Evolutionary conservation across 2,113 vertebrate genomes (phyloP), one percentile per base, ranked within the genome.

Genomic region (Scatophagus argus): DNA sequence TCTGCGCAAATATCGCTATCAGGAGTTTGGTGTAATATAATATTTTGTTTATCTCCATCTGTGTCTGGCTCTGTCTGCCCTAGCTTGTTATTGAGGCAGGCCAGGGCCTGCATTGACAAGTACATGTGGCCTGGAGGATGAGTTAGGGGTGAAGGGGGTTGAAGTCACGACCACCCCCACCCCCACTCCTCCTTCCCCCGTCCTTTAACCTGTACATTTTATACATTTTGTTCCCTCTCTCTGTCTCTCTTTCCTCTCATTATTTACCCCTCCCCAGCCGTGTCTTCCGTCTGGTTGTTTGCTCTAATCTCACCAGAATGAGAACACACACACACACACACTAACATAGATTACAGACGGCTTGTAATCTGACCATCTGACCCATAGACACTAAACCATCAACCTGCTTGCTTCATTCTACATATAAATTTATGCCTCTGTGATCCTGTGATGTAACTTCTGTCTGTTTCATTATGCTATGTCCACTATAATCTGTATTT

Each of bases 331-430:
- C 41, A n/a, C 41, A 36, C 69, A 43, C 54, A 29, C 55, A 61
- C 55, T 54, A 74, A 89, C 81, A 87, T 70, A 85, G 84, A 92
- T 90, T 91, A 86, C 75, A 79, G 76, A 29, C 39, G 16, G 72
- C 16, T 56, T 66, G 54, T 89, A 90, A 92, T 93, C 88, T 88
- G 87, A 81, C 86, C 74, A 90, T 83, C 81, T 93, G 87, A 91
- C 90, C 88, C 72, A 81, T 31, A 84, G 68, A 93, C 85, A 88
- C 74, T 80, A 80, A 84, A 75, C 54, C 68, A 64, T 90, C 82
- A 79, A 79, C 74, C 77, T 29, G 6, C 76, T 72, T 76, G 17
- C 41, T 79, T 61, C 9, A 41, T 83, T 70, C 65, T 67, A 60
- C 68, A 60, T 52, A 68, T 31, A 46, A n/a, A n/a, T 63, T 12